phyloP scores from a whole-genome alignment of 2,888 invertebrate genomes.

The Allygus modestus region DNA sequence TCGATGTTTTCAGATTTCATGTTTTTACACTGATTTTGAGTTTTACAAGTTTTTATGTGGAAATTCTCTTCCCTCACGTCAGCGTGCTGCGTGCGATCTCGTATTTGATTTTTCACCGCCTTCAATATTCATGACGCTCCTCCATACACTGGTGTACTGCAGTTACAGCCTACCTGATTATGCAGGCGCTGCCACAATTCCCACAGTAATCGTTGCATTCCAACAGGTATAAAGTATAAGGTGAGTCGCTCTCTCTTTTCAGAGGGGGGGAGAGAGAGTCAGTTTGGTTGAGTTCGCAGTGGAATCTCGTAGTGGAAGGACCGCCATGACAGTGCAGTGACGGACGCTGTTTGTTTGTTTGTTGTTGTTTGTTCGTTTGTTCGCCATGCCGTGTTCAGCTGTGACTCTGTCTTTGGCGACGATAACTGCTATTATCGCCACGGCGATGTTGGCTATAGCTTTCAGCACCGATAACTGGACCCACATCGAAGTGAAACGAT shows the following conservation, averaged over 20 bases:
- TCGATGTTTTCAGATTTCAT: too few relatives aligned
- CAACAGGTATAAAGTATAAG: constrained; percentile 37
- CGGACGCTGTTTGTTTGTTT: constrained; percentile 5
- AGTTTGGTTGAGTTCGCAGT: background rate
- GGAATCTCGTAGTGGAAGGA: constrained; percentile 34
- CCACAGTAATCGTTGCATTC: background rate
- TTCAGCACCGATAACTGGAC: constrained; percentile 99
- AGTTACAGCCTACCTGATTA: background rate
- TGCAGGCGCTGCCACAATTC: constrained; percentile 5
- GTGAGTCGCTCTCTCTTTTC: constrained; percentile 6
- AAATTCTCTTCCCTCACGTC: too few relatives aligned
- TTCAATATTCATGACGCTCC: background rate
- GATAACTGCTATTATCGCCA: constrained; percentile 96
- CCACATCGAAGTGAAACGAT: constrained; percentile 93
- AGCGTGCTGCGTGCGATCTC: too few relatives aligned
- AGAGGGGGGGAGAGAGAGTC: background rate
- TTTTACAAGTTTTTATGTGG: too few relatives aligned
- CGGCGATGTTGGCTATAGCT: constrained; percentile 94
- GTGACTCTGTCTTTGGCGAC: constrained; percentile 97
- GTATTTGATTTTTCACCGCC: background rate
- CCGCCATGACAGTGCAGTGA: constrained; percentile 14
- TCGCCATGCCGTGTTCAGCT: constrained; percentile 87
- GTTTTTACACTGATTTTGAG: too few relatives aligned
- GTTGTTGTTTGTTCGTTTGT: constrained; percentile 10
- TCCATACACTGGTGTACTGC: constrained; percentile 11